phyloP scores from a whole-genome alignment of 2,113 vertebrate species.

The Zapornia atra region DNA sequence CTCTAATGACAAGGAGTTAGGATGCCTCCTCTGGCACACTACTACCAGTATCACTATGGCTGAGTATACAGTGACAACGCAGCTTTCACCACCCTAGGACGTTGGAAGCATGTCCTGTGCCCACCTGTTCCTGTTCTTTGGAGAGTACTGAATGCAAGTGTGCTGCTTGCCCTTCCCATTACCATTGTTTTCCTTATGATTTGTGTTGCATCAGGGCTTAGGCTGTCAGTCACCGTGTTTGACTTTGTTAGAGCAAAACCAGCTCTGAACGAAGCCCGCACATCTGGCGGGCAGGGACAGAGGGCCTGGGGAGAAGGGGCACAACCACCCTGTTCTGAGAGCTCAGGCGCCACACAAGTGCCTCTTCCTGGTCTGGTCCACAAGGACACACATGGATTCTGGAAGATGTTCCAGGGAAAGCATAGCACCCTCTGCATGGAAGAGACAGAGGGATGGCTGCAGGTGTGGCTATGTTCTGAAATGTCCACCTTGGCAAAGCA shows the following conservation, averaged over 20 bases:
- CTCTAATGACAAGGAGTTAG: background rate
- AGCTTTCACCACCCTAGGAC: background rate
- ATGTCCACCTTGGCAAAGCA: background rate
- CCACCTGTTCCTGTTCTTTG: background rate
- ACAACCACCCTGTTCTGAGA: background rate
- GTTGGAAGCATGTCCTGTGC: rapidly evolving
- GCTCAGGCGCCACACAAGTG: background rate
- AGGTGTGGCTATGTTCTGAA: background rate
- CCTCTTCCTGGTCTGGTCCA: background rate
- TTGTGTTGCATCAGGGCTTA: background rate
- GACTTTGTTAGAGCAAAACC: background rate
- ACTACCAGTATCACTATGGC: rapidly evolving
- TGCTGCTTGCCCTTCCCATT: background rate
- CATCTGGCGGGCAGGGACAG: background rate
- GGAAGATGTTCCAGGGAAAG: background rate
- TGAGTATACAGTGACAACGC: rapidly evolving
- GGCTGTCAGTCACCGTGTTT: background rate
- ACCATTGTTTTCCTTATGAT: background rate
- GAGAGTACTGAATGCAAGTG: background rate
- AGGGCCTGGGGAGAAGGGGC: background rate
- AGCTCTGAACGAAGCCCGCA: background rate
- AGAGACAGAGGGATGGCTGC: no score
- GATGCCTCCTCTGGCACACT: background rate
- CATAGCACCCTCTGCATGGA: background rate
- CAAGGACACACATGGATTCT: background rate